A percentile compares a stretch with the other conserved stretches of the same genome.
Evolutionary conservation across 2,797 vertebrate genomes (phyloP).

Genomic region (Platalea minor): DNA sequence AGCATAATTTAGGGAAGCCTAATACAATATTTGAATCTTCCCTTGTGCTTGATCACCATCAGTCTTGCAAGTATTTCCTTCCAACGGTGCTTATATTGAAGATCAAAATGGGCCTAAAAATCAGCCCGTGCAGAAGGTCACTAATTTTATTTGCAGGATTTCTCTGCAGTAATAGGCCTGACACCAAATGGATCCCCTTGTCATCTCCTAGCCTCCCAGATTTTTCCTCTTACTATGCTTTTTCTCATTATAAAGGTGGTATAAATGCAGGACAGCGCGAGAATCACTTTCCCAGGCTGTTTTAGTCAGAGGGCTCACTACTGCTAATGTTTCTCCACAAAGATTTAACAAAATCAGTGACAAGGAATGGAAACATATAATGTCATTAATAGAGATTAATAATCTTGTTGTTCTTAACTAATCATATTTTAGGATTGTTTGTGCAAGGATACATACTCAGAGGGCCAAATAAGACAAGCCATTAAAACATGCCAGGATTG

Average conservation of each 20-base stretch:
- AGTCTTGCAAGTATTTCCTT: neutral
- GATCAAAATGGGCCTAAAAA: neutral
- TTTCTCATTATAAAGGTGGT: neutral
- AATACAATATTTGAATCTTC: neutral
- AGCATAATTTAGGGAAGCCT: neutral
- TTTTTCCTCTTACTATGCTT: neutral
- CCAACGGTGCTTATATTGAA: fast-evolving
- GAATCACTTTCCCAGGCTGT: neutral
- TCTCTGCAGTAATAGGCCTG: neutral
- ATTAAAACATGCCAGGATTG: neutral
- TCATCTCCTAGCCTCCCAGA: neutral
- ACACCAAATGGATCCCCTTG: fast-evolving
- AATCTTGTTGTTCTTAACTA: neutral
- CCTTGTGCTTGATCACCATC: neutral
- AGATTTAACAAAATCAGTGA: conserved; percentile 19
- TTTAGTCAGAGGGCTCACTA: neutral
- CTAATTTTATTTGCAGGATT: neutral
- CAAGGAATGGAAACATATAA: neutral
- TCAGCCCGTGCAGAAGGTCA: neutral
- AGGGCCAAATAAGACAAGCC: neutral
- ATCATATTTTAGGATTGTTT: conserved; percentile 8
- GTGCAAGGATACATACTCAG: neutral
- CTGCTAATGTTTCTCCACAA: neutral
- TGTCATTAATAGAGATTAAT: neutral
- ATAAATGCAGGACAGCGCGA: neutral